Base-by-base conservation (phyloP, 2,888 invertebrate genomes). In the Hypsopygia costalis region DNA sequence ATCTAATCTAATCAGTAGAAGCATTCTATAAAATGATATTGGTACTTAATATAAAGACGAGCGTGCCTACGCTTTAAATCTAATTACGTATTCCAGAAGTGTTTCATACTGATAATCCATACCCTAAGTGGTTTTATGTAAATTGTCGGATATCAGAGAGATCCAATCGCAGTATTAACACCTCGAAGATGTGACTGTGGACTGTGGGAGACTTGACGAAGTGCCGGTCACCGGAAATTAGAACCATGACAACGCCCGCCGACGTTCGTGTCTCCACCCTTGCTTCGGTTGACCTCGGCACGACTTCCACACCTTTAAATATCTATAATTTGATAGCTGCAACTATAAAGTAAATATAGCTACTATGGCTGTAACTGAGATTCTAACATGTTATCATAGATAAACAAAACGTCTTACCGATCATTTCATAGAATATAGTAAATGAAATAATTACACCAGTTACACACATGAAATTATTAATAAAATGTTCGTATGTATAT, bases 241-340 rank as follows among this genome's bases (percentile, higher is more conserved):
- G 58, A 67, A 65, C 55, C 66, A 66, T 71, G 73, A 73, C 69
- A 62, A 51, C 52, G 69, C 70, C 63, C 41, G 51, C 41, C 47
- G 43, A 43, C 45, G 30, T 40, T 41, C 35, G 31, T n/a, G 31
- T 36, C 36, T 43, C 7, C 25, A 25, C 25, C 25, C 7, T 25
- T 6, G 7, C 7, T 25, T 25, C 16, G 16, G 2, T 25, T 25
- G 7, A 25, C 25, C 25, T 2, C 7, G 25, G 25, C 25, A 25
- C 25, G 4, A 25, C 25, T 25, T 6, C 7, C 25, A n/a, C 25
- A 7, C 3, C 21, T 21, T 21, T 21, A 6, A 25, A 6, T 25
- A 8, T 3, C n/a, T 25, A 4, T 5, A 1, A 6, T n/a, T 25
- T 25, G 25, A 25, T 25, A 25, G n/a, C 25, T n/a, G n/a, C n/a